These are phyloP conservation scores for Odocoileus hemionus DNA, from an alignment of 2,113 vertebrate species.

Conservation along the genomic window DNA sequence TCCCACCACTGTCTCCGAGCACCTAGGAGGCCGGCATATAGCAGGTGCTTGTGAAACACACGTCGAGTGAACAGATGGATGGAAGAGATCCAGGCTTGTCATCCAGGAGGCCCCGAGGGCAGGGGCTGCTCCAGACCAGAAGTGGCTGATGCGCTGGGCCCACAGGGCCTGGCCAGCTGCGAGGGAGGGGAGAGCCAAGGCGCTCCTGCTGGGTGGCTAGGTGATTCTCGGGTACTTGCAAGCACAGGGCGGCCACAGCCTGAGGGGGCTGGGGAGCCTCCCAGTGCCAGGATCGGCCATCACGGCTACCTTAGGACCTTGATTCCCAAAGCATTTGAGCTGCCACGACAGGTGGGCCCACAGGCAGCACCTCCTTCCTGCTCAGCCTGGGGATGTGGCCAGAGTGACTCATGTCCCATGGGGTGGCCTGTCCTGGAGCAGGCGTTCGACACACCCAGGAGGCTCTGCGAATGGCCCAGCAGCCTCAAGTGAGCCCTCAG, in stretches of 20 bases:
- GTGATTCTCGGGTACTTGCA: neutral
- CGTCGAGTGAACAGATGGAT: rapidly evolving
- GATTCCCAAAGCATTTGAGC: conserved; percentile 43
- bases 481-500: neutral
- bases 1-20: no score
- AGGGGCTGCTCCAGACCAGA: neutral
- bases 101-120: neutral
- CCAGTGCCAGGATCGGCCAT: neutral
- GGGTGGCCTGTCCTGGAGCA: rapidly evolving
- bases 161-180: neutral
- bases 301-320: neutral
- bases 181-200: neutral
- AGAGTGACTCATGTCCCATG: neutral
- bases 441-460: rapidly evolving
- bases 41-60: neutral
- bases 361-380: neutral
- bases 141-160: rapidly evolving
- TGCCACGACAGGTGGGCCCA: neutral
- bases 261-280: neutral
- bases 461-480: rapidly evolving
- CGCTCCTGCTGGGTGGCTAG: rapidly evolving
- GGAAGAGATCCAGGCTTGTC: neutral
- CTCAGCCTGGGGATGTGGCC: neutral
- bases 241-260: neutral
- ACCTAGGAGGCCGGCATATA: rapidly evolving